Evolutionary conservation across 2,888 invertebrate species (phyloP).

Genomic region (Orchestes rusci): DNA sequence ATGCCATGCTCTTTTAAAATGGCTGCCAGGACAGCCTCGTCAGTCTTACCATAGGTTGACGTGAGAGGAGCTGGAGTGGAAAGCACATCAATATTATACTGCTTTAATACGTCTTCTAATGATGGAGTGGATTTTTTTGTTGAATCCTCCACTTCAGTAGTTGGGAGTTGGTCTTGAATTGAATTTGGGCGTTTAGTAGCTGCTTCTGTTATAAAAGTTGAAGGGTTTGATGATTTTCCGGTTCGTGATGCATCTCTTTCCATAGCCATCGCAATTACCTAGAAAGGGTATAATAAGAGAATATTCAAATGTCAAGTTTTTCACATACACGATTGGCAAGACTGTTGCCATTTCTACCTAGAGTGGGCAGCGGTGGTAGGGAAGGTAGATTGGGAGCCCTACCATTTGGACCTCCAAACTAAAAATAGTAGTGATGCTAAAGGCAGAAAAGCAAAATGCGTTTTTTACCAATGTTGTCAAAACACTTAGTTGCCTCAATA

Average conservation of each 20-base stretch:
- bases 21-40: slow-evolving; percentile 63
- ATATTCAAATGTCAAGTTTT: too few relatives aligned
- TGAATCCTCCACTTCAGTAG: slow-evolving; percentile 17
- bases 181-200: slow-evolving; percentile 30
- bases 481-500: slow-evolving; percentile 39
- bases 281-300: slow-evolving; percentile 13
- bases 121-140: slow-evolving; percentile 28
- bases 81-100: slow-evolving; percentile 34
- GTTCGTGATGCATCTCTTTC: slow-evolving; percentile 26
- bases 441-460: not conserved
- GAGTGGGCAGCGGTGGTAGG: slow-evolving; percentile 1
- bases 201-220: slow-evolving; percentile 24
- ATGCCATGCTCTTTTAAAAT: slow-evolving; percentile 65
- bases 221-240: slow-evolving; percentile 11
- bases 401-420: slow-evolving; percentile 23
- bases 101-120: slow-evolving; percentile 38
- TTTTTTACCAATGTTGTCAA: slow-evolving; percentile 22
- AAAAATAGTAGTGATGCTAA: slow-evolving; percentile 2
- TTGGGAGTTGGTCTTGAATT: slow-evolving; percentile 29
- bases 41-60: slow-evolving; percentile 51
- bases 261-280: slow-evolving; percentile 40
- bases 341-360: slow-evolving; percentile 18
- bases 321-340: slow-evolving; percentile 34
- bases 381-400: slow-evolving; percentile 18
- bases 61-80: slow-evolving; percentile 32